Percentiles rank a stretch among this genome's conserved stretches.
Evolutionary conservation across 30 jellyfish, hydroid and myxozoan genomes (phyloP).

Genomic region (Pseudorhiza aurosa): DNA sequence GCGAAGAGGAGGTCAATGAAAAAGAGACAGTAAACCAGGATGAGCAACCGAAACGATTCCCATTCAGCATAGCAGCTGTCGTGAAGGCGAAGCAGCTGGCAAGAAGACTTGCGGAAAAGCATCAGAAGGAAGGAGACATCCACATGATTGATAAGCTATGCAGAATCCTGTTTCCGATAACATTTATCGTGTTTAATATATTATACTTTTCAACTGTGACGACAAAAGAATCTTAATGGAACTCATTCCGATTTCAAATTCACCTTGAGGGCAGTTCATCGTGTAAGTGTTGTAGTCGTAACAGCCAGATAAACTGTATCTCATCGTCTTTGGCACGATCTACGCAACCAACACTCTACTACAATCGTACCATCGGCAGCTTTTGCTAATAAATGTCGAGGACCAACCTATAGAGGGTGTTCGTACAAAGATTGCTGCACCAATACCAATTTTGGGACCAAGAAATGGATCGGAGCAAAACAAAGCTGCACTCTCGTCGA

Average conservation of each 20-base stretch:
- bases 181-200: conserved; percentile 52
- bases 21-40: conserved; percentile 2
- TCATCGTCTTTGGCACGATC: background rate
- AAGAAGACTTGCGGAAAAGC: conserved; percentile 65
- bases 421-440: no score
- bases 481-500: no score
- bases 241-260: background rate
- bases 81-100: conserved; percentile 53
- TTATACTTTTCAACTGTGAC: conserved; percentile 56
- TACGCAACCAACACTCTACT: background rate
- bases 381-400: no score
- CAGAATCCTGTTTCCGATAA: conserved; percentile 69
- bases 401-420: no score
- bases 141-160: conserved; percentile 82
- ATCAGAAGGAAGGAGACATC: conserved; percentile 53
- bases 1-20: background rate
- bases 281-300: no score
- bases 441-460: no score
- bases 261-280: no score
- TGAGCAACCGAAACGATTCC: background rate
- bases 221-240: background rate
- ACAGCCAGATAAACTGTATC: no score
- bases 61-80: conserved; percentile 20
- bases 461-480: no score
- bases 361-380: no score